These are phyloP conservation scores for Morone chrysops DNA, from an alignment of 2,113 vertebrate species.

Conservation along the genomic window DNA sequence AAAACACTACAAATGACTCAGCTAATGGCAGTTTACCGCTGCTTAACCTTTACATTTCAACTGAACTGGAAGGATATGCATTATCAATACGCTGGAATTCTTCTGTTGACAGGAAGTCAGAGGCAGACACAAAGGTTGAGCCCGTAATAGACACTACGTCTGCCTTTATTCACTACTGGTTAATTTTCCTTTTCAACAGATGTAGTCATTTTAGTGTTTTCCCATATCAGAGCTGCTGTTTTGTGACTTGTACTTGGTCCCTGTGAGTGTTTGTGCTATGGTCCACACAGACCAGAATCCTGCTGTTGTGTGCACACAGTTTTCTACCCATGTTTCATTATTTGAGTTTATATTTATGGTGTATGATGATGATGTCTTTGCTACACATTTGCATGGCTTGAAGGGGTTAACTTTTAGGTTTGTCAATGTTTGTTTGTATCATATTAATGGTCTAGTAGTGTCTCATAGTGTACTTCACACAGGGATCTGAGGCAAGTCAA, in stretches of 20 bases:
- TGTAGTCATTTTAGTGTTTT: constrained; percentile 5
- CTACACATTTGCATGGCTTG: constrained; percentile 52
- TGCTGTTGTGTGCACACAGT: constrained; percentile 37
- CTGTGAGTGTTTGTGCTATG: constrained; percentile 45
- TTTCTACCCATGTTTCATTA: constrained; percentile 23
- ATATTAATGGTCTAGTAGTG: constrained; percentile 37
- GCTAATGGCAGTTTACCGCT: constrained; percentile 22
- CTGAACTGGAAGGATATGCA: constrained; percentile 41
- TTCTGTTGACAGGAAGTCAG: constrained; percentile 32
- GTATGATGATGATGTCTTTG: constrained; percentile 8
- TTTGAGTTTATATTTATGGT: constrained; percentile 51
- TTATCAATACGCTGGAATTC: constrained; percentile 36
- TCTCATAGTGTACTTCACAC: constrained; percentile 31
- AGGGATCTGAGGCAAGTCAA: constrained; percentile 51
- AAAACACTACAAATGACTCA: constrained; percentile 22
- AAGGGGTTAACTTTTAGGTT: constrained; percentile 34
- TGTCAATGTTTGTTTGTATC: constrained; percentile 33
- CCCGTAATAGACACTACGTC: constrained; percentile 5
- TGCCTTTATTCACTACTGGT: background rate
- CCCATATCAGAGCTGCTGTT: constrained; percentile 48
- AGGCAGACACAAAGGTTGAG: background rate
- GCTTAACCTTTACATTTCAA: constrained; percentile 12
- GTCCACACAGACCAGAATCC: constrained; percentile 52
- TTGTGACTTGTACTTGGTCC: constrained; percentile 21
- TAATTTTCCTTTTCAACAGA: background rate